phyloP scores from a whole-genome alignment of 2,888 invertebrate species.

The Caradrina kadenii region DNA sequence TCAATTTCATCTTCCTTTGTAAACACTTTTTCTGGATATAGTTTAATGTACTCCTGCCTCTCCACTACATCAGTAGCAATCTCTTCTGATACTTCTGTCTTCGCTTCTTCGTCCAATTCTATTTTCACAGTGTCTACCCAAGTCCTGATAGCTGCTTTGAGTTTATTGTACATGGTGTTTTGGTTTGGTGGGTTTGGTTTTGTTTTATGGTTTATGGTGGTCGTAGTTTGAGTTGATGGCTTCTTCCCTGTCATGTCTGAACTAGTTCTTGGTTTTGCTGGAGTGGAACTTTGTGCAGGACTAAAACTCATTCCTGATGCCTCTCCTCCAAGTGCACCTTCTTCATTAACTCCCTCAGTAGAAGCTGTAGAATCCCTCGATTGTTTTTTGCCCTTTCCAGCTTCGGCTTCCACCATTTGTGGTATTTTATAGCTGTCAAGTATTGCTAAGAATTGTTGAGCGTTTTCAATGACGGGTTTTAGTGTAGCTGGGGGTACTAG shows the following conservation, averaged over 20 bases:
- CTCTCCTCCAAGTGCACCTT: conserved; percentile 1
- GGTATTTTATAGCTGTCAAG: conserved; percentile 17
- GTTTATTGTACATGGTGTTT: not conserved
- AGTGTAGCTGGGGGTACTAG: not conserved
- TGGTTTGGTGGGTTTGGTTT: too few relatives aligned
- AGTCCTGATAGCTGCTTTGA: conserved; percentile 1
- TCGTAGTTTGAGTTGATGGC: too few relatives aligned
- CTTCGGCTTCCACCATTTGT: not conserved
- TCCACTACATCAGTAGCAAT: conserved; percentile 73
- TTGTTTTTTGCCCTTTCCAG: not conserved
- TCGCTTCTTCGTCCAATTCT: conserved; percentile 53
- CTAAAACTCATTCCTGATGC: conserved; percentile 3
- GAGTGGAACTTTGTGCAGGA: conserved; percentile 32
- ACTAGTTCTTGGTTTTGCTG: not conserved
- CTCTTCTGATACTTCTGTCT: conserved; percentile 62
- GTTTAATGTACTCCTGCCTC: conserved; percentile 73
- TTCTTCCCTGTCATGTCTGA: not conserved
- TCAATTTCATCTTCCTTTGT: conserved; percentile 71
- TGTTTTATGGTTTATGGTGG: too few relatives aligned
- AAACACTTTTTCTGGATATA: conserved; percentile 64
- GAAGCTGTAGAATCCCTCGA: not conserved
- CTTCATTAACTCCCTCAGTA: conserved; percentile 1
- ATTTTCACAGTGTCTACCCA: conserved; percentile 63
- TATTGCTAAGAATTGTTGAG: not conserved
- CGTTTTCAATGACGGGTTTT: conserved; percentile 11